phyloP scores from a whole-genome alignment of 2,888 invertebrate genomes.

The Chironomus tentans region DNA sequence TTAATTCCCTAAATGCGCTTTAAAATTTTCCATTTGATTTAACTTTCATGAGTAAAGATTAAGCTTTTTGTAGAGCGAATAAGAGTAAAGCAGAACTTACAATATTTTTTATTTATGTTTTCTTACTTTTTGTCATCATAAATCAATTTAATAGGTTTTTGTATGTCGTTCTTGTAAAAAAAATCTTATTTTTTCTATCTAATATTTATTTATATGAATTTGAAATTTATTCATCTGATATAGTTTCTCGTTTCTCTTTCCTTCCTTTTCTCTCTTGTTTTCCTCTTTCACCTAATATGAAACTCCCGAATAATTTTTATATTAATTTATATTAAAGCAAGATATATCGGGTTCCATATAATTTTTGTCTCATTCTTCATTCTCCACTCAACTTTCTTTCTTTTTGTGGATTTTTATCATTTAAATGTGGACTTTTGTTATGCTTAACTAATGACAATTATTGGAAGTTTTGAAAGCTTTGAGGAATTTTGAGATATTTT shows the following conservation, averaged over 20 bases:
- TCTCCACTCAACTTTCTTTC: background rate
- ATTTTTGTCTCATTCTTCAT: background rate
- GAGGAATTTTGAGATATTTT: too few species aligned
- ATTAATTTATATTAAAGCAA: background rate
- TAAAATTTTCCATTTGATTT: too few species aligned
- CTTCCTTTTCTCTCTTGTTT: background rate
- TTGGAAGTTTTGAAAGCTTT: too few species aligned
- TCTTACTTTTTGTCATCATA: conserved; percentile 25
- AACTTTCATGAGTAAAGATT: too few species aligned
- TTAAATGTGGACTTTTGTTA: too few species aligned
- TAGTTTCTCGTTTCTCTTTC: background rate
- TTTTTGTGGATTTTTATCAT: too few species aligned
- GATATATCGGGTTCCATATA: background rate
- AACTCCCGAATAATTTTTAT: background rate
- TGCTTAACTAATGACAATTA: too few species aligned
- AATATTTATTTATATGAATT: background rate
- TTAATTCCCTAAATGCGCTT: too few species aligned
- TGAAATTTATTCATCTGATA: conserved; percentile 19
- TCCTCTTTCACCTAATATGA: background rate
- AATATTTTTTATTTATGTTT: too few species aligned
- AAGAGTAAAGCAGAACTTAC: too few species aligned
- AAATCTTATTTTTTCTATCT: background rate
- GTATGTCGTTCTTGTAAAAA: background rate
- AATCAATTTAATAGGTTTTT: conserved; percentile 27
- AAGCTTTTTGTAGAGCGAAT: too few species aligned